Conservation (phyloP, 2,797 vertebrate species). For the Takifugu ocellatus region DNA sequence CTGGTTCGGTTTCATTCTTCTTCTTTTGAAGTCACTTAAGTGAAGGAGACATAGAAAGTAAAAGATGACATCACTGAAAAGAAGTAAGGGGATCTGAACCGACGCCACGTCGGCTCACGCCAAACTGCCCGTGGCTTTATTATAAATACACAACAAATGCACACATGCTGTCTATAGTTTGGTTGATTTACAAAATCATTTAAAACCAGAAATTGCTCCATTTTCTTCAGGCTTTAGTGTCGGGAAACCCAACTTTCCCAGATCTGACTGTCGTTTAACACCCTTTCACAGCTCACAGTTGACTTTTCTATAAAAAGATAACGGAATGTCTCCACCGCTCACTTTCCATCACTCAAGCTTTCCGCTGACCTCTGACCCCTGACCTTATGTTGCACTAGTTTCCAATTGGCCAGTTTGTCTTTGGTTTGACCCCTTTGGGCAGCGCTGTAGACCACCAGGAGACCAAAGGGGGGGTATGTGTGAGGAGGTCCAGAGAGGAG, state of each 20-base stretch:
- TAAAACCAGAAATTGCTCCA: not conserved
- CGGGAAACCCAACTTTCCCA: not conserved
- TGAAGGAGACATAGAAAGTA: not conserved
- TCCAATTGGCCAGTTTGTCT: conserved; percentile 53
- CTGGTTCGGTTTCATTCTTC: not conserved
- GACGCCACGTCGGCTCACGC: too few species aligned
- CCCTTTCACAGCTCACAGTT: conserved; percentile 2
- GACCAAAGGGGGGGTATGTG: conserved; percentile 17
- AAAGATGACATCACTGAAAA: not conserved
- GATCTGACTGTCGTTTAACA: not conserved
- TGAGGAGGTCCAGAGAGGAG: conserved; percentile 5
- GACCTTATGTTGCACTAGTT: conserved; percentile 60
- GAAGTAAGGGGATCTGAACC: too few species aligned
- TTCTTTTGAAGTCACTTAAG: not conserved
- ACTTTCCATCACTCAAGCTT: conserved; percentile 51
- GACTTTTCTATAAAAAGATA: conserved; percentile 37
- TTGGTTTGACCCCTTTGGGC: conserved; percentile 41
- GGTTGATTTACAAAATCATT: not conserved
- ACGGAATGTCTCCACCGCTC: conserved; percentile 30
- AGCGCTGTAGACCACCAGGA: conserved; percentile 53
- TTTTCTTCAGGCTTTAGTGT: not conserved
- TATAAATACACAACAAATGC: too few species aligned
- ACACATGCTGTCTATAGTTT: too few species aligned
- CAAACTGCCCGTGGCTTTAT: too few species aligned
- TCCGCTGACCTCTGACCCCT: conserved; percentile 53